phyloP scores from a whole-genome alignment of 2,113 vertebrate species.

The Cygnus buccinator region DNA sequence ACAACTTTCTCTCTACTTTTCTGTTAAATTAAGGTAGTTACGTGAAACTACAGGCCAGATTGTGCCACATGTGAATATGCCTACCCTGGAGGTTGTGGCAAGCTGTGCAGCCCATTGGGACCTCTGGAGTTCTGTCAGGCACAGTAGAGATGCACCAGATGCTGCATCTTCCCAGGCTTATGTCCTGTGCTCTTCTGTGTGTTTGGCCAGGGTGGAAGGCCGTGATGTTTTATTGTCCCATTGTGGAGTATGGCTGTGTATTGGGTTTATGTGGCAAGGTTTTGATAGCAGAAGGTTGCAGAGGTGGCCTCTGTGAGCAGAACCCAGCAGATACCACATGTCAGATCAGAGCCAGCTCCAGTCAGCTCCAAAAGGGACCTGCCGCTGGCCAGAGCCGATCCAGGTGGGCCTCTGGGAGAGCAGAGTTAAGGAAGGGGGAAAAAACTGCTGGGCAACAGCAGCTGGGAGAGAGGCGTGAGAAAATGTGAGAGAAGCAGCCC shows the following conservation, averaged over 20 bases:
- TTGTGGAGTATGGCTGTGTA: background rate
- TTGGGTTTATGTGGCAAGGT: too few relatives aligned
- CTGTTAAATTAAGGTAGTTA: background rate
- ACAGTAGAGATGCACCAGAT: background rate
- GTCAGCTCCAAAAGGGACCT: too few relatives aligned
- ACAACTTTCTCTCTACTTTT: background rate
- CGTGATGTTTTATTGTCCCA: background rate
- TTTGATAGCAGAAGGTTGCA: too few relatives aligned
- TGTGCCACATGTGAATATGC: background rate
- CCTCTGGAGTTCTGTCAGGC: background rate
- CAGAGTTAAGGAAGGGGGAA: too few relatives aligned
- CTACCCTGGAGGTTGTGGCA: constrained; percentile 4
- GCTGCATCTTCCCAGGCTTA: background rate
- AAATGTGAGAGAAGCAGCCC: too few relatives aligned
- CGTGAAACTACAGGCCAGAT: constrained; percentile 4
- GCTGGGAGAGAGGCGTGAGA: too few relatives aligned
- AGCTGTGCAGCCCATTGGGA: background rate
- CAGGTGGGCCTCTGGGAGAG: too few relatives aligned
- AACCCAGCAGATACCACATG: too few relatives aligned
- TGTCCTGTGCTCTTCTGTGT: rapidly evolving
- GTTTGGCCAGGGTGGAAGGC: background rate
- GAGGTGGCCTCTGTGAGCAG: too few relatives aligned
- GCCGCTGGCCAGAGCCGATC: too few relatives aligned
- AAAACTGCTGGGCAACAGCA: too few relatives aligned
- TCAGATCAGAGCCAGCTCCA: too few relatives aligned